Evolutionary conservation across 2,113 vertebrate species (phyloP), one percentile per base, ranked within the genome.

Genomic region (Spea multiplicata): DNA sequence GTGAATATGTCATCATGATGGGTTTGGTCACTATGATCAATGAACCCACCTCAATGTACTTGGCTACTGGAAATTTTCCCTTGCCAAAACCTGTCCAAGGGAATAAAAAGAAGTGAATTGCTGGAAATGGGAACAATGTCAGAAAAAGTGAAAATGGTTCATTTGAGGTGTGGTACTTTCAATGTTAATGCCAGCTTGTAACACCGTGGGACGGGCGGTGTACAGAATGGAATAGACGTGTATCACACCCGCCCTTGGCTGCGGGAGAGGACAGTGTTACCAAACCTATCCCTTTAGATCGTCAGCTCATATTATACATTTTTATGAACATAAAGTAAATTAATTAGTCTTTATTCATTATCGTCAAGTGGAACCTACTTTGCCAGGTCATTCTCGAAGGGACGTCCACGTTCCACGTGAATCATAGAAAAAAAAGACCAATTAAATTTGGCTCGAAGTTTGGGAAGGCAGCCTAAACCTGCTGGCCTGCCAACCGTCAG

Each of bases 151-250:
- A 90, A 90, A 90, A 88, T 85, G 69, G 81, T 86, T 90, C 88
- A 89, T 90, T 90, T 89, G 87, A 93, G 90, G 90, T 89, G 91
- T 90, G 90, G 91, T 88, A 81, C 88, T 81, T 78, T 85, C 73
- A 86, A 87, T 87, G 87, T 85, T 86, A 78, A 78, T 84, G 89
- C 88, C 84, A 87, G 84, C 80, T 84, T 45, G 44, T 85, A 86
- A 87, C 75, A 86, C 74, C 78, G 82, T 81, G 79, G 80, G 81
- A 13, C 89, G 88, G 83, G 88, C 84, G 84, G 83, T 53, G 73
- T 82, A 82, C 71, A 75, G 30, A 0, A 0, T 61, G 80, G 82
- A 75, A 78, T 44, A 70, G 75, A 80, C 62, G 66, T 16, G 71
- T 53, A 75, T 75, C 76, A 85, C 88, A 90, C 86, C 90, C 90